Percentiles rank a stretch among this genome's conserved stretches.
Conservation (phyloP, 2,797 vertebrate genomes). For the Pipistrellus pipistrellus region DNA sequence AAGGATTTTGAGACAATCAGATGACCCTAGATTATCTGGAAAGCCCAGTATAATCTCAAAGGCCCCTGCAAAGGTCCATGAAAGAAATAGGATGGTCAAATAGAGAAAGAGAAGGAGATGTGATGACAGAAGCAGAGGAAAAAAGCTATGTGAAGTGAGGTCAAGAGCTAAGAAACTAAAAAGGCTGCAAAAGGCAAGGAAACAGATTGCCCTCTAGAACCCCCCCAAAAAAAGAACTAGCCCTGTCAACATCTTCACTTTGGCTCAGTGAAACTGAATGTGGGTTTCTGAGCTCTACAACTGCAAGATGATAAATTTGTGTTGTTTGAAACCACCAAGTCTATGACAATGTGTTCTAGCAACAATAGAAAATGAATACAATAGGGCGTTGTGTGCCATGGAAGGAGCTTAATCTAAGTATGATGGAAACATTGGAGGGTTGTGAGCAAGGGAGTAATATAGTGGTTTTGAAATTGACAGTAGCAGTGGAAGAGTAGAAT, state of each 20-base stretch:
- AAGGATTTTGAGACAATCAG: background rate
- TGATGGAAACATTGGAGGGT: background rate
- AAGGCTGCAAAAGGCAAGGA: background rate
- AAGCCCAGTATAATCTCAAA: background rate
- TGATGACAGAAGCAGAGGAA: background rate
- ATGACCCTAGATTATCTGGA: background rate
- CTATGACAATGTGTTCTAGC: background rate
- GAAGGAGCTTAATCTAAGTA: background rate
- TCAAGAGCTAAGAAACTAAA: background rate
- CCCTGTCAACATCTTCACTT: background rate
- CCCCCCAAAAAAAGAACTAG: background rate
- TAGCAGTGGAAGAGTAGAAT: background rate
- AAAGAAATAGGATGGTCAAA: background rate
- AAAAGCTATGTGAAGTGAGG: background rate
- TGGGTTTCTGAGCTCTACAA: background rate
- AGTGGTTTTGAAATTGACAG: background rate
- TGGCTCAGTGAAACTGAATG: background rate
- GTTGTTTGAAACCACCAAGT: background rate
- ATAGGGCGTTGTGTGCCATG: accelerated
- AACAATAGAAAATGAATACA: background rate
- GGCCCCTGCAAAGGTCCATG: background rate
- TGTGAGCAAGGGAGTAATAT: background rate
- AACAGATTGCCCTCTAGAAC: background rate
- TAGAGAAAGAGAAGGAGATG: background rate
- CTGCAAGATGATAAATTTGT: background rate